Evolutionary conservation across 2,113 vertebrate species (phyloP), one percentile per base, ranked within the genome.

Genomic region (Progne subis): DNA sequence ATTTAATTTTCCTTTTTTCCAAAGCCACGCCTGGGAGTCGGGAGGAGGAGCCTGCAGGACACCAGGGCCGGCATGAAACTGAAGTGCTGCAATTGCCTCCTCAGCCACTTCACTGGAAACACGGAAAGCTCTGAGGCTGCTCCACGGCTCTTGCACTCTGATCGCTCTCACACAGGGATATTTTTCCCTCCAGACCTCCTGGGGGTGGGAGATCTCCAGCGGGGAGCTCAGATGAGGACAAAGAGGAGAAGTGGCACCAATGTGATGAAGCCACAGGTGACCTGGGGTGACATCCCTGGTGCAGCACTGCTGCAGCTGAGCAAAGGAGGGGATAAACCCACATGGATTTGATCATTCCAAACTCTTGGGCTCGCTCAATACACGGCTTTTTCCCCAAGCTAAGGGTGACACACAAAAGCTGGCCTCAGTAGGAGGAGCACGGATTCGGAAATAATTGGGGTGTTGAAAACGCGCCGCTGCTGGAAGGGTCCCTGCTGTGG

Each of bases 121-220:
- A 57, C 43, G 1, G 76, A 70, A 17, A 82, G 61, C 86, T 95
- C 88, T 37, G 75, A 91, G 88, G 60, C 39, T 92, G 10, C 49
- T 82, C 60, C 46, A 9, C 74, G 53, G 70, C 82, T 90, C 2
- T 3, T 37, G 47, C 67, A 49, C 68, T 88, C 86, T 60, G 60
- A 92, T 92, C 91, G 37, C 72, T 59, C 65, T 74, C 41, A 49
- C 52, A 82, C 60, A 31, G 56, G 72, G 69, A 71, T 28, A 19
- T 60, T 82, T 86, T 63, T 52, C 77, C 72, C 65, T 95, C 70
- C 86, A 94, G 83, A 86, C 83, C 56, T 91, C 75, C 60, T n/a
- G 8, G 44, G 34, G 53, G 21, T 83, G 80, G 68, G 13, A 70
- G 60, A 86, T 63, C 80, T 92, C 88, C 6, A 19, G 50, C 39